Base-by-base conservation (phyloP, 1,140 invertebrate genomes). In the Colletes latitarsis region DNA sequence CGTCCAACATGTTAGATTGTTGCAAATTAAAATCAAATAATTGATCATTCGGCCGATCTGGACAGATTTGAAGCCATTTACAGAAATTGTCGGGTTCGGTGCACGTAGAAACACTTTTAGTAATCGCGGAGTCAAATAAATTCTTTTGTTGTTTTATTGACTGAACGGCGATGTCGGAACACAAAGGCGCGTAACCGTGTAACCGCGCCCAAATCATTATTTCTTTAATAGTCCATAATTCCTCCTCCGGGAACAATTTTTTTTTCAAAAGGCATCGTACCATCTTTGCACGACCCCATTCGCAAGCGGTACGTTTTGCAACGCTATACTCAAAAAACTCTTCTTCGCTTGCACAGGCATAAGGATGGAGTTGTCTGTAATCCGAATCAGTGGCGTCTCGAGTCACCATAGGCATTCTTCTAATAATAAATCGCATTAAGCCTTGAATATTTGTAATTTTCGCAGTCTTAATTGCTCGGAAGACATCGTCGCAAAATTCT, bases 131-230 rank as follows among this genome's bases (percentile, higher is more conserved):
- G 12, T 69, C 76, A 6, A 83, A 53, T 72, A 84, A 63, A 67
- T 86, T 85, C 6, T 74, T 85, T 21, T 69, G 52, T 30, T 60
- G 73, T 71, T 73, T 78, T 3, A 60, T 76, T 1, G 46, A 68
- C 9, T 17, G 52, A 0, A 17, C 4, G 4, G 6, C 17, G 30
- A 62, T 72, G 46, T 43, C n/a, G 0, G 17, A 49, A 43, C 69
- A 72, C 6, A 55, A 82, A 53, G 92, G 92, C 9, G 90, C 94
- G 66, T 93, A 94, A 3, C 93, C 93, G 81, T 94, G 93, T 30
- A 92, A 81, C 81, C 94, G 90, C 66, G 94, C 92, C 94, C 94
- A 95, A 4, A 89, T 83, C 60, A 94, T 89, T 66, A 95, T 94
- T 82, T 94, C 92, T 82, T 93, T 94, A 0, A 92, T 87, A 6